Evolutionary conservation across 64 coral and sea anemone genomes (phyloP), one percentile per base, ranked within the genome.

Genomic region (Cladopsammia gracilis): DNA sequence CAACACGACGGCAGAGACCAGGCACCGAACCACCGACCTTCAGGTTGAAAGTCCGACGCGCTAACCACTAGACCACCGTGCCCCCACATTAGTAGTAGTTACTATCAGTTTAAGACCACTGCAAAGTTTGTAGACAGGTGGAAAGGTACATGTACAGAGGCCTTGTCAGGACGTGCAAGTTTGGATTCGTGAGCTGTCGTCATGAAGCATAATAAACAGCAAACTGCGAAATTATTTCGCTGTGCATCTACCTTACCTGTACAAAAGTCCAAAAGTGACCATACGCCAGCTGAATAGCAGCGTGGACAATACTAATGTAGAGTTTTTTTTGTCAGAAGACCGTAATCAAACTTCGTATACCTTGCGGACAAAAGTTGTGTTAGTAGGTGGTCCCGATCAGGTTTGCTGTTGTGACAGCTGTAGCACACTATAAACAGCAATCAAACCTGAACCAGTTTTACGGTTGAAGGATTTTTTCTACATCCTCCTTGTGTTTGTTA

Each of bases 231-330:
- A 69, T 69, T 69, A 69, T 69, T 69, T 42, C n/a, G 18, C 65
- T 69, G 65, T 69, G 65, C 65, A 69, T 3, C 18, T 69, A 69
- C 65, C 65, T 69, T 69, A 69, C 65, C 19, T 69, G 65, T 69
- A 25, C 65, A 69, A 69, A 69, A 16, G 20, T 69, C 65, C 65
- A 69, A 69, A 69, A 42, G 65, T 69, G 65, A 69, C 65, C 65
- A 69, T 69, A 69, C 23, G 65, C 65, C 65, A 69, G 65, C 65
- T 69, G 23, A 69, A 69, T 69, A 69, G 65, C 65, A 69, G 65
- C 22, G 23, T 69, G 65, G n/a, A n/a, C n/a, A n/a, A n/a, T 25
- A 69, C 22, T 25, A 69, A 4, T 69, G 65, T 69, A 22, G 65
- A 69, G 65, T 69, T 69, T 69, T 69, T 69, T 4, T n/a, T 69